Base-by-base conservation (phyloP, 1,140 invertebrate species). In the Asobara japonica region DNA sequence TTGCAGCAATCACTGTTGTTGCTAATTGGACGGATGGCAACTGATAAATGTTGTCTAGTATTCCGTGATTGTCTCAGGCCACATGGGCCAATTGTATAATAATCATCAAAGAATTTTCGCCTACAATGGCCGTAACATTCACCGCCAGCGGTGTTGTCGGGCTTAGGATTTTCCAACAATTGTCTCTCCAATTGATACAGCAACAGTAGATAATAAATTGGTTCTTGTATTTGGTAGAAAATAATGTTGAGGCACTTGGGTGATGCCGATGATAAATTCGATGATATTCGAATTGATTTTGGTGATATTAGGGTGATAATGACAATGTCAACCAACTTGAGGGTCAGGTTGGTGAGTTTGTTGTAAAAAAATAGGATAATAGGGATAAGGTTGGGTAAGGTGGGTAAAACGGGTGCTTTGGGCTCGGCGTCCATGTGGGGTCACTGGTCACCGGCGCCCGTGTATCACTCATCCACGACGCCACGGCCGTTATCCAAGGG, bases 381-480 rank as follows among this genome's bases (percentile, higher is more conserved):
- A 18, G 31, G 29, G 65, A 68, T 66, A 65, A 72, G 45, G 65
- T 72, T 30, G 27, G 70, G 22, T 64, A 48, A 30, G 65, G 66
- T 65, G 65, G 33, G 48, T 61, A 67, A 36, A 16, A 31, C 29
- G 68, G 68, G 51, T 68, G 36, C 66, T 38, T 41, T 73, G 62
- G 64, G 69, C 60, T 65, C 71, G 72, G 75, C 66, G 75, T 76
- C 75, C 75, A 76, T 76, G 75, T 76, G 72, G 72, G 69, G 70
- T 74, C 45, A 68, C 70, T 73, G 62, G 70, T 74, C 71, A 74
- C 70, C 73, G 66, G 61, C 70, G 66, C 70, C 70, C 67, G 45
- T 60, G 36, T 51, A 25, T 64, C 66, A 45, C 71, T 67, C 67
- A 64, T 73, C 30, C 36, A 65, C 65, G 45, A 61, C 56, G 30